Conservation (phyloP, 2,888 invertebrate genomes). For the Cetonia aurata region DNA sequence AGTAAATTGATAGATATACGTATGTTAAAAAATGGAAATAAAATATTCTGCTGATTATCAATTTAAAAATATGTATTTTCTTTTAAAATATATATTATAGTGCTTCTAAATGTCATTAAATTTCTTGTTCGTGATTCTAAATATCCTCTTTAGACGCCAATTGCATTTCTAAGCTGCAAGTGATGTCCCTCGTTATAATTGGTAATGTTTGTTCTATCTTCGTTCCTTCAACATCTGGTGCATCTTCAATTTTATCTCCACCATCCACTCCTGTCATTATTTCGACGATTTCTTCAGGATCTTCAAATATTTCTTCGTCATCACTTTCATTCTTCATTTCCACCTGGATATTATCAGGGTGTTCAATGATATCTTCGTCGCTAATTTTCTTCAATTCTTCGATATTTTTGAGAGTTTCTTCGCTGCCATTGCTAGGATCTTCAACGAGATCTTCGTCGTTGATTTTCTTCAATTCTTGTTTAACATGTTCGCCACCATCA, state of each 20-base stretch:
- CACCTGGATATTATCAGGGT: neutral
- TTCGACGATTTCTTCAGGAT: conserved; percentile 4
- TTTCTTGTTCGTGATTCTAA: neutral
- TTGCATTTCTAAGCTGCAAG: conserved; percentile 64
- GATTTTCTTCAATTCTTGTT: conserved; percentile 9
- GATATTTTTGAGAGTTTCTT: too few species aligned
- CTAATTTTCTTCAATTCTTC: conserved; percentile 5
- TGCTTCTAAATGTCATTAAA: conserved; percentile 7
- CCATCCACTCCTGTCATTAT: neutral
- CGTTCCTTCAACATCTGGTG: neutral
- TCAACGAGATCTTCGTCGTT: neutral
- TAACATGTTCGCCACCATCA: neutral
- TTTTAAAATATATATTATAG: conserved; percentile 17
- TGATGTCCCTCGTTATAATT: conserved; percentile 51
- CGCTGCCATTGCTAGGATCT: too few species aligned
- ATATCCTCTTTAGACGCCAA: conserved; percentile 57
- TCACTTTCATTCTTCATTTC: conserved; percentile 22
- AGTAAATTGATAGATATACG: too few species aligned
- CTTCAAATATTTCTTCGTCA: neutral
- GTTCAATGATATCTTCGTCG: neutral
- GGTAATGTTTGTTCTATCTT: conserved; percentile 30
- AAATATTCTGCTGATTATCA: too few species aligned
- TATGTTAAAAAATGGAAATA: too few species aligned
- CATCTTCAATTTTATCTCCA: conserved; percentile 21
- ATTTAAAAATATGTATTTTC: conserved; percentile 17